These are phyloP conservation scores for Habropoda laboriosa DNA, from an alignment of 1,140 invertebrate species.

Conservation along the genomic window DNA sequence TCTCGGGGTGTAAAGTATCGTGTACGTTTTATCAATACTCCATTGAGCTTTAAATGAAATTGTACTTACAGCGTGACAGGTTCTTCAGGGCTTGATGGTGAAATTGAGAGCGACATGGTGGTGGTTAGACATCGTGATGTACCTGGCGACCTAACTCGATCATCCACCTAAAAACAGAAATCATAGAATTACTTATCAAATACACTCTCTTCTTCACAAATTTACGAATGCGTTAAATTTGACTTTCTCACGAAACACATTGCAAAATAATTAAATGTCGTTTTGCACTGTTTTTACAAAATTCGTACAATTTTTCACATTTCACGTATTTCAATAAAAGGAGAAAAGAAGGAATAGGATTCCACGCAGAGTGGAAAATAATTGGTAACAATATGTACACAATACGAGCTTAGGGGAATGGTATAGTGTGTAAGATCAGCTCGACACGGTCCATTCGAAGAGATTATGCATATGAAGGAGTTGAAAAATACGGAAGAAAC, in stretches of 20 bases:
- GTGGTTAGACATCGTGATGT: slow-evolving; percentile 75
- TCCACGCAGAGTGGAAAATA: too few relatives aligned
- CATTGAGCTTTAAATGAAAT: slow-evolving; percentile 32
- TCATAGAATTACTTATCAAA: background rate
- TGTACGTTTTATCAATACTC: background rate
- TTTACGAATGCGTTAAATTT: too few relatives aligned
- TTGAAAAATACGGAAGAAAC: slow-evolving; percentile 13
- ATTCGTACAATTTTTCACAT: too few relatives aligned
- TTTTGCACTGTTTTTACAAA: too few relatives aligned
- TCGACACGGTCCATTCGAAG: background rate
- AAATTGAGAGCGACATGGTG: slow-evolving; percentile 71
- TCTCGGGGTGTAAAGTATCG: background rate
- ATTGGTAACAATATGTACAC: too few relatives aligned
- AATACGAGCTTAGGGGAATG: background rate
- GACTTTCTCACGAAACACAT: too few relatives aligned
- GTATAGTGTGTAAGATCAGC: background rate
- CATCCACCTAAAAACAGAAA: slow-evolving; percentile 73
- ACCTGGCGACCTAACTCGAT: slow-evolving; percentile 79
- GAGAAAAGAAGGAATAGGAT: too few relatives aligned
- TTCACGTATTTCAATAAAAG: too few relatives aligned
- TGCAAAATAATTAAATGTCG: too few relatives aligned
- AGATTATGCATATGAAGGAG: slow-evolving; percentile 14
- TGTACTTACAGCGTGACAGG: slow-evolving; percentile 80
- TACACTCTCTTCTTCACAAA: too few relatives aligned
- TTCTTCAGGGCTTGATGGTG: slow-evolving; percentile 79